phyloP scores from a whole-genome alignment of 2,113 vertebrate species.

The Setophaga coronata region DNA sequence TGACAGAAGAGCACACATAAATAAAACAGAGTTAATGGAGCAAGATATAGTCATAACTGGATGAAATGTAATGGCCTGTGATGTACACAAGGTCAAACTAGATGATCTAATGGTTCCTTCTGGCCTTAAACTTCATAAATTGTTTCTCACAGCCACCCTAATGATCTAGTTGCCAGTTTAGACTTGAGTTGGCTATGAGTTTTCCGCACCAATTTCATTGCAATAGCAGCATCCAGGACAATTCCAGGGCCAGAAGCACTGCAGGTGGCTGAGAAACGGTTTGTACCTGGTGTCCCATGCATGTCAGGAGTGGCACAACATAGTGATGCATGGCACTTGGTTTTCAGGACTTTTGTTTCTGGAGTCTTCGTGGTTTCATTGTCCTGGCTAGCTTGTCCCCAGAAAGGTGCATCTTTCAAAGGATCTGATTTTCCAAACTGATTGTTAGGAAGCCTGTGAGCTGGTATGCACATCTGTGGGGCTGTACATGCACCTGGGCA shows the following conservation, averaged over 20 bases:
- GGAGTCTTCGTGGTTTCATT: not conserved
- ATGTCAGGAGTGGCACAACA: not conserved
- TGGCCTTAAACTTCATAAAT: not conserved
- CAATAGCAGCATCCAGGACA: not conserved
- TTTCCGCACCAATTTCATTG: not conserved
- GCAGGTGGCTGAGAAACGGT: not conserved
- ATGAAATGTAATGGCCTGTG: not conserved
- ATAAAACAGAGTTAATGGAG: not conserved
- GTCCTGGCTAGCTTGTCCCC: not conserved
- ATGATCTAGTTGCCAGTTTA: not conserved
- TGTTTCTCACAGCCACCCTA: not conserved
- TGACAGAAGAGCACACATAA: not conserved
- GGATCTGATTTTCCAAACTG: not conserved
- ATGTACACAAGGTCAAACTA: not conserved
- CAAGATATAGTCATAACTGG: not conserved
- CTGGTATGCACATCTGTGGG: not conserved
- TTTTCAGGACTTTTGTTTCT: not conserved
- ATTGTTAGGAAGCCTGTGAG: not conserved
- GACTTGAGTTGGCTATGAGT: not conserved
- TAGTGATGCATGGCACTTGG: not conserved
- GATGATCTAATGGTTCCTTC: not conserved
- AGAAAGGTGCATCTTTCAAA: not conserved
- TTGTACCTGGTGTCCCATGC: not conserved
- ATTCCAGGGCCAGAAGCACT: not conserved
- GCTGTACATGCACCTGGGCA: rapidly evolving